Conservation (phyloP, 2,113 vertebrate genomes). For the Cheirogaleus medius region DNA sequence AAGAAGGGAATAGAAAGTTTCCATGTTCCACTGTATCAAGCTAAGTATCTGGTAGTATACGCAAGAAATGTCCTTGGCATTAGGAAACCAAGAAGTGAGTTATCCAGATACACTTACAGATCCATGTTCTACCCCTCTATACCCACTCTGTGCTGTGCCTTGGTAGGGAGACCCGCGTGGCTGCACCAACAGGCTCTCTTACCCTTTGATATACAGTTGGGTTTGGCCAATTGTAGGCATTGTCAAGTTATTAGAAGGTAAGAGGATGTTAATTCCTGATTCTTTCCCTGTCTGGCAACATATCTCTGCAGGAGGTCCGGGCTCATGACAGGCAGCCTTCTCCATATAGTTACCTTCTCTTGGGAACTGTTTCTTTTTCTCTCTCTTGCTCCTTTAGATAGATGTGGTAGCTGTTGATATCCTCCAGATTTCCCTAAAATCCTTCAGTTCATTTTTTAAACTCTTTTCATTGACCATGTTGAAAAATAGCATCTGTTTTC, state of each 20-base stretch:
- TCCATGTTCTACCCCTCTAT: fast-evolving
- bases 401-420: not conserved
- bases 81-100: not conserved
- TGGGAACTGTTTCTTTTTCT: not conserved
- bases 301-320: not conserved
- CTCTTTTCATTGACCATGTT: not conserved
- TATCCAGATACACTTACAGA: not conserved
- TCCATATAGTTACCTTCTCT: no score
- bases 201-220: not conserved
- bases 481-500: not conserved
- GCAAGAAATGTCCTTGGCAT: not conserved
- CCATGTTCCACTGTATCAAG: not conserved
- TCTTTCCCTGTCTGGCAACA: not conserved
- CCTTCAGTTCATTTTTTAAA: not conserved
- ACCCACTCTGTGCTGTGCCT: fast-evolving
- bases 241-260: not conserved
- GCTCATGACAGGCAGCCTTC: not conserved
- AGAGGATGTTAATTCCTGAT: not conserved
- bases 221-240: not conserved
- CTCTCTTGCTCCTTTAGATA: not conserved
- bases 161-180: not conserved
- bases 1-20: not conserved
- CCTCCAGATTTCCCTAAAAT: not conserved
- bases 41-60: not conserved
- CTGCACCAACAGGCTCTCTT: not conserved